Conservation (phyloP, 2,113 vertebrate species). For the Elgaria multicarinata region DNA sequence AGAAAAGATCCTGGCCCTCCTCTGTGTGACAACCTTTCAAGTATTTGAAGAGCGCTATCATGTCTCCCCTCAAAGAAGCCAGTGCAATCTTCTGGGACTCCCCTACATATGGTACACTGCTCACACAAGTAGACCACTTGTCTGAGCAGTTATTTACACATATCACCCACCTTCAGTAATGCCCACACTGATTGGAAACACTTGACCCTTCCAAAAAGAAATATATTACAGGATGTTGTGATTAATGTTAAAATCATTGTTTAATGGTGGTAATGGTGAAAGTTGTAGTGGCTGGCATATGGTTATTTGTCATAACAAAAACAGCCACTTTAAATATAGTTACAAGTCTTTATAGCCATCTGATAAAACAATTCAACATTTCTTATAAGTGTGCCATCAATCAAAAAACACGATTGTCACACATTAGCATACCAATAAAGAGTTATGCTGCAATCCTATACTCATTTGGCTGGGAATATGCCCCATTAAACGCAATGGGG, state of each 20-base stretch:
- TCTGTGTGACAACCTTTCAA: no score
- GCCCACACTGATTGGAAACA: neutral
- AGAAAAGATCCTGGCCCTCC: no score
- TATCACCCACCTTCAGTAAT: neutral
- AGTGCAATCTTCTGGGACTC: neutral
- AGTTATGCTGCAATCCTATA: neutral
- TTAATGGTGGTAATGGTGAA: neutral
- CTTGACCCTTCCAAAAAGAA: conserved; percentile 29
- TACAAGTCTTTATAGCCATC: neutral
- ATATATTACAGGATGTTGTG: conserved; percentile 24
- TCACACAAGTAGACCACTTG: no score
- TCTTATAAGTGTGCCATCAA: neutral
- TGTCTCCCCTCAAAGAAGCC: no score
- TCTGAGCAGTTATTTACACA: neutral
- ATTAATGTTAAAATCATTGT: neutral
- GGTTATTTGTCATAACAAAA: neutral
- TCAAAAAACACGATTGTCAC: neutral
- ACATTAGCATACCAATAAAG: neutral
- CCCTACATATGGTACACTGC: neutral
- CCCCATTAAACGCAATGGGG: neutral
- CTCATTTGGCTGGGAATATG: neutral
- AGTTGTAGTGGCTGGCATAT: neutral
- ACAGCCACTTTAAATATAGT: neutral
- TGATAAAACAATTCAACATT: neutral
- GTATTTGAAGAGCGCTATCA: no score